phyloP scores from a whole-genome alignment of 2,797 vertebrate genomes.

The Scyliorhinus canicula region DNA sequence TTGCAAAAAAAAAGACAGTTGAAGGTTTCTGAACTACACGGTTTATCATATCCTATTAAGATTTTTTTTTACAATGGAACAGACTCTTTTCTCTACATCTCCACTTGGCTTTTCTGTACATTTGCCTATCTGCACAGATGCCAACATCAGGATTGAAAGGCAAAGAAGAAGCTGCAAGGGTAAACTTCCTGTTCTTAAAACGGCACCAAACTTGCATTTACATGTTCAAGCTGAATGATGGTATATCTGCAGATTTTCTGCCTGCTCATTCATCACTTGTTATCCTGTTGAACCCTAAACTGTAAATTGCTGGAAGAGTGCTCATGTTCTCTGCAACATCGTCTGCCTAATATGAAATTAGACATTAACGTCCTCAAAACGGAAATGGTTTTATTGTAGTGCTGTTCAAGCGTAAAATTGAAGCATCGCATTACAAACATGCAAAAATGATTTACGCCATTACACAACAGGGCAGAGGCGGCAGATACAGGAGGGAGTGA shows the following conservation, averaged over 20 bases:
- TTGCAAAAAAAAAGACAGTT: neutral
- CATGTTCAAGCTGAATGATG: neutral
- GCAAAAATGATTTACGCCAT: no score
- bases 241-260: neutral
- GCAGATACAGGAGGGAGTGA: no score
- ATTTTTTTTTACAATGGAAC: neutral
- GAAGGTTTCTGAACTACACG: neutral
- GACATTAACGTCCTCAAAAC: no score
- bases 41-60: neutral
- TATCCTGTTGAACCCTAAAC: neutral
- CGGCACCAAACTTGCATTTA: neutral
- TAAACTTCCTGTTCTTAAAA: neutral
- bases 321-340: neutral
- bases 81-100: neutral
- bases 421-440: no score
- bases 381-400: no score
- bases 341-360: neutral
- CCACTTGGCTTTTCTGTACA: neutral
- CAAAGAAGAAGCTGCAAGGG: neutral
- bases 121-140: neutral
- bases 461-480: no score
- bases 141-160: neutral
- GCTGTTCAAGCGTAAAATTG: no score
- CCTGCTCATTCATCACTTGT: neutral
- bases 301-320: neutral